Percentiles rank a stretch among this genome's conserved stretches.
These are phyloP conservation scores for Campopleginae sp. DNA, from an alignment of 2,888 invertebrate genomes.

Conservation along the genomic window DNA sequence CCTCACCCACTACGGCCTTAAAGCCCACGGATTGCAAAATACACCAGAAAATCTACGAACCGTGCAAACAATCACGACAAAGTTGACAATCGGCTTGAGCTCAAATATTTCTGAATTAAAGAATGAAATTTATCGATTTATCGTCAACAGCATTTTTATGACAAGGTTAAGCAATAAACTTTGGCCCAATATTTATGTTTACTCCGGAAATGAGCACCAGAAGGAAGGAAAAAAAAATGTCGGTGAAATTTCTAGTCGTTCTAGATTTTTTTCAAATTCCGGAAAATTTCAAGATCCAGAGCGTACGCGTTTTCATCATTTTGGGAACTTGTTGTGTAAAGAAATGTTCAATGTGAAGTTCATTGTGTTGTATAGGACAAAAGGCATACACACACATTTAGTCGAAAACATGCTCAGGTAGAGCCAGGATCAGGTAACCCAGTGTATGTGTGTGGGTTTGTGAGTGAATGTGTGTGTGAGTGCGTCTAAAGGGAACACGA, in stretches of 20 bases:
- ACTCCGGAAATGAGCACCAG: background rate
- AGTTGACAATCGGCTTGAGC: background rate
- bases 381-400: slow-evolving; percentile 32
- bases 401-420: slow-evolving; percentile 57
- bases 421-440: slow-evolving; percentile 59
- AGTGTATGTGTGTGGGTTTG: background rate
- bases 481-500: slow-evolving; percentile 46
- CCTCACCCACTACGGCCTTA: too few species aligned
- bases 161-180: background rate
- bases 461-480: slow-evolving; percentile 3
- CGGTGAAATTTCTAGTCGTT: background rate
- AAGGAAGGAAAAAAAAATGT: background rate
- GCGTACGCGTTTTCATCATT: background rate
- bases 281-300: background rate
- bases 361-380: slow-evolving; percentile 47
- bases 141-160: background rate
- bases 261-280: too few species aligned
- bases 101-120: background rate
- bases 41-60: background rate
- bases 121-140: background rate
- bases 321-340: background rate
- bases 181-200: background rate
- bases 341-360: slow-evolving; percentile 3
- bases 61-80: background rate
- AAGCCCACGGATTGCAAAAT: background rate